phyloP scores from a whole-genome alignment of 2,888 invertebrate species.

The Stegana nigrithorax region DNA sequence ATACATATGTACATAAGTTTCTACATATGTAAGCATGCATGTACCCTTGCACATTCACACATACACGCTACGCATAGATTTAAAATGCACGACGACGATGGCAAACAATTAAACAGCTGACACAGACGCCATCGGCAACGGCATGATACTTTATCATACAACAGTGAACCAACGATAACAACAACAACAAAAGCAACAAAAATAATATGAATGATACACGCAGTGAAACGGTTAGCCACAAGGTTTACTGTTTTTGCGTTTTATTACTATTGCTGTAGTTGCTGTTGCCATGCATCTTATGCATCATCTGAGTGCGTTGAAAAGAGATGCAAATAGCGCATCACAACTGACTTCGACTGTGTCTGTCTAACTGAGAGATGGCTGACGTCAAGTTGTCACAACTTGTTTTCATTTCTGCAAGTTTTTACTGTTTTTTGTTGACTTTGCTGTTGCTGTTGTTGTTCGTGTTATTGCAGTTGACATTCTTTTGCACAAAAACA shows the following conservation, averaged over 20 bases:
- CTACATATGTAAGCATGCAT: not conserved
- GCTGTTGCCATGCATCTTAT: not conserved
- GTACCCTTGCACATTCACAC: not conserved
- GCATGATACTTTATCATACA: not conserved
- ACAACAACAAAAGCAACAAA: conserved; percentile 26
- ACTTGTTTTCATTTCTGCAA: too few relatives aligned
- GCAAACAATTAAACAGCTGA: conserved; percentile 40
- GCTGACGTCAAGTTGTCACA: conserved; percentile 17
- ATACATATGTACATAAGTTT: not conserved
- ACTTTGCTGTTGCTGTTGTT: conserved; percentile 44
- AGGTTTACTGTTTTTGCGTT: conserved; percentile 39
- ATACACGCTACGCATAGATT: conserved; percentile 26
- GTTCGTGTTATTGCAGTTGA: conserved; percentile 25
- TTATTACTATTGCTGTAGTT: not conserved
- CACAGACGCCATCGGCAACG: conserved; percentile 34
- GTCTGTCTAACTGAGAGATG: conserved; percentile 18
- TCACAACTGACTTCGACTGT: conserved; percentile 9
- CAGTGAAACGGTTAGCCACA: conserved; percentile 37
- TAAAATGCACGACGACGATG: conserved; percentile 19
- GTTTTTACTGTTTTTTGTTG: too few relatives aligned
- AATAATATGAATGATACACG: not conserved
- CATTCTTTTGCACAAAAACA: too few relatives aligned
- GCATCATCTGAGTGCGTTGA: conserved; percentile 13
- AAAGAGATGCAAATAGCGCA: not conserved
- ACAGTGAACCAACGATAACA: not conserved